Evolutionary conservation across 2,113 vertebrate genomes (phyloP).

Genomic region (Actinemys pallida): DNA sequence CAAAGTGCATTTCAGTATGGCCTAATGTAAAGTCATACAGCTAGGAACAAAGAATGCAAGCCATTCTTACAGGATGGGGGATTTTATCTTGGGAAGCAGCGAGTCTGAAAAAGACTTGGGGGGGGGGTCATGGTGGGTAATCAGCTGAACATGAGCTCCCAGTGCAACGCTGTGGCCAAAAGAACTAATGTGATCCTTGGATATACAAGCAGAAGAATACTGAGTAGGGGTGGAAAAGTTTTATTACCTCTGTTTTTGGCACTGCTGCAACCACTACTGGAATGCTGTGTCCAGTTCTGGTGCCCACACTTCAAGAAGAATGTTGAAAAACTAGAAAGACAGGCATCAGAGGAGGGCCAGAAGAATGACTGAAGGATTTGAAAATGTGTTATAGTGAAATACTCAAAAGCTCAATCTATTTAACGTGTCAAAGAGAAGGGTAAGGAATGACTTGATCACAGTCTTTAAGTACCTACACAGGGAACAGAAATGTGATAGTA

Average conservation of each 20-base stretch:
- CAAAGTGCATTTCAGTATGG: not conserved
- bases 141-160: not conserved
- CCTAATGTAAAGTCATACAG: not conserved
- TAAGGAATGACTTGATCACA: constrained; percentile 24
- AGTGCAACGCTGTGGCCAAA: not conserved
- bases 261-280: not conserved
- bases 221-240: not conserved
- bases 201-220: not conserved
- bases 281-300: not conserved
- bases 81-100: not conserved
- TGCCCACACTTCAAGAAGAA: constrained; percentile 15
- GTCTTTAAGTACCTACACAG: constrained; percentile 17
- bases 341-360: constrained; percentile 26
- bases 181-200: not conserved
- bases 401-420: constrained; percentile 35
- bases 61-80: not conserved
- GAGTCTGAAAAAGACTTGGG: not conserved
- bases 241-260: not conserved
- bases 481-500: not conserved
- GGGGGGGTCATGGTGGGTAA: not conserved
- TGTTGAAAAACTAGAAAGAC: constrained; percentile 52
- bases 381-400: constrained; percentile 40
- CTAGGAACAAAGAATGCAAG: not conserved
- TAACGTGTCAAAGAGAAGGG: constrained; percentile 7
- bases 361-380: constrained; percentile 63